Evolutionary conservation across 1,140 invertebrate species (phyloP), one percentile per base, ranked within the genome.

Genomic region (Drepana arcuata): DNA sequence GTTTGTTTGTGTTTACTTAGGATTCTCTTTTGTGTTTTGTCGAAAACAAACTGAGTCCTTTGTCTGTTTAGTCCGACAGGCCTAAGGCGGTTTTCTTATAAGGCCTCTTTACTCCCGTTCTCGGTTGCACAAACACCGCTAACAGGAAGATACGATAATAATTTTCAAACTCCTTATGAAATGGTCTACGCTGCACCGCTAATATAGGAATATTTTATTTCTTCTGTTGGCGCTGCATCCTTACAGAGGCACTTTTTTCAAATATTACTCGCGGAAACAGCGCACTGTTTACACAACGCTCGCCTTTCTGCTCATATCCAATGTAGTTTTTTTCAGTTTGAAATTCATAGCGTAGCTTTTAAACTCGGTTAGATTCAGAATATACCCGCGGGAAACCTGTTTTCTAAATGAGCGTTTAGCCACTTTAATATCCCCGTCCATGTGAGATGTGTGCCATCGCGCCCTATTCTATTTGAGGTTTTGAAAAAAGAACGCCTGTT

Each of bases 271-370:
- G 46, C 41, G 40, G 42, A 48, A 54, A 57, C 38, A 53, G 41
- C 40, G 41, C 26, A 25, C 34, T 62, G 55, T 67, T 67, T 70
- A 57, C 60, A 55, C 50, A 59, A 46, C 50, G 57, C 48, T 61
- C 48, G 53, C 50, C 48, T 60, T 51, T 54, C 49, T 57, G 35
- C 59, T 54, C 52, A 56, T 59, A 59, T 59, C 43, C 48, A 48
- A 54, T 62, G 60, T 62, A 69, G 53, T 64, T 69, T n/a, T n/a
- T n/a, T 69, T 48, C 49, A 56, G 55, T 68, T 66, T 65, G 64
- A 67, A 75, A 68, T 72, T 72, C 61, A 75, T 60, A 65, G 51
- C 48, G 53, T 34, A 57, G 62, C 56, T 68, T 70, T 71, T 55
- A 63, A 67, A 67, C 52, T 65, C 48, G 39, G 52, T 62, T 68